Evolutionary conservation across 1,140 invertebrate genomes (phyloP), one percentile per base, ranked within the genome.

Genomic region (Tetragnatha versicolor): DNA sequence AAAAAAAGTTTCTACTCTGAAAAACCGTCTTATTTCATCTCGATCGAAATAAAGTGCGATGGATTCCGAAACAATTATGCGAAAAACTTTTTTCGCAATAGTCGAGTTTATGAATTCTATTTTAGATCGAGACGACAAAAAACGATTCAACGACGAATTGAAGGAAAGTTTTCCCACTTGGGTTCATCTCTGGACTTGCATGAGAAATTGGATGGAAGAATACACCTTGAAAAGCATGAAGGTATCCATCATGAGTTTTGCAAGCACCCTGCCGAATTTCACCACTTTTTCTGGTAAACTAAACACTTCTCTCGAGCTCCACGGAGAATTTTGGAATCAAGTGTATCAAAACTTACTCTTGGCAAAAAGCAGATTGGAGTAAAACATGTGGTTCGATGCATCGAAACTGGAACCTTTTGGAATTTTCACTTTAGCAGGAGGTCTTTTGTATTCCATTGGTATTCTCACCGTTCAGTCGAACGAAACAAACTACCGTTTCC

Each of bases 261-360:
- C 42, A 2, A 17, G 22, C 7, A 29, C 12, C 3, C 12, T 68
- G 27, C 63, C 63, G 0, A 10, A 47, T 2, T 7, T 2, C 3
- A 5, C 27, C 29, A 14, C 63, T 10, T 45, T 29, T 49, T 1
- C 7, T 31, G 1, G 1, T 14, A 4, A 49, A 27, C 25, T 49
- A 1, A 10, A 20, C 2, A 27, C 29, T 7, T 45, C 63, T 9
- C 22, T 68, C 3, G 27, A 12, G 9, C 1, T 49, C 17, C 65
- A 68, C 31, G 65, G 49, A n/a, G 25, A 27, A 9, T 68, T 68
- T 49, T 68, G 65, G 65, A 68, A 68, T 68, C 45, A 68, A 68
- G 45, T 68, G 14, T 68, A 49, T 17, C 27, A 68, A 49, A 68
- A 51, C n/a, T 49, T 68, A 27, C 12, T 12, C 1, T 9, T 49